Base-by-base conservation (phyloP, 1,140 invertebrate genomes). In the Propsilocerus akamusi region DNA sequence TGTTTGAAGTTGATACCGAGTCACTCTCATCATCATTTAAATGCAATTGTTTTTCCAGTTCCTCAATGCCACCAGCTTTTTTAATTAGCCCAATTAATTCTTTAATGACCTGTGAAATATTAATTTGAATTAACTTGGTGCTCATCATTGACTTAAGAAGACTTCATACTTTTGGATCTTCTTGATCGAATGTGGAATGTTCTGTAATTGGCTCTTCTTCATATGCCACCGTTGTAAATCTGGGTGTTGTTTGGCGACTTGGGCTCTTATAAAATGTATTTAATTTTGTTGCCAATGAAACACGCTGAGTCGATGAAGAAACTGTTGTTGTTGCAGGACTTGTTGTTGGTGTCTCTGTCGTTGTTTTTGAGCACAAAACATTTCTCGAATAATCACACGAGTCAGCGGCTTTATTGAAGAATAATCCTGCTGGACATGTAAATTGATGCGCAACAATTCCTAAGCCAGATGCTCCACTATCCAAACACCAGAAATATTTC, bases 401-500 rank as follows among this genome's bases (percentile, higher is more conserved):
- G 61, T 93, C 88, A 0, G 88, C 86, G 5, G 77, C 77, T 56
- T 90, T 90, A 66, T 92, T 94, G 67, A 94, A 95, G 59, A 81
- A 87, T 14, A 95, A 66, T 75, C 82, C 86, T 50, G 87, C 87
- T 0, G 90, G 89, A 61, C 91, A 95, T 3, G 87, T 93, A 59
- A 95, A 95, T 57, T 89, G 84, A 70, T 94, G 88, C 7, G 88
- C 86, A 17, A 94, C 86, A 41, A 93, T 81, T 41, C 89, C 90
- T 25, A 91, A 69, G 53, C 89, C 84, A 5, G 87, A 83, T 0
- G 87, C 83, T 2, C 88, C 88, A 58, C 83, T 87, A 55, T 90
- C 86, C 37, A 94, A 66, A 64, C 90, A 95, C 89, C 89, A 93
- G 65, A 89, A 94, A 58, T 95, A 95, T 60, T 93, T 93, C 61